Base-by-base conservation (phyloP, 2,888 invertebrate species). In the Sphaeridia pumilis region DNA sequence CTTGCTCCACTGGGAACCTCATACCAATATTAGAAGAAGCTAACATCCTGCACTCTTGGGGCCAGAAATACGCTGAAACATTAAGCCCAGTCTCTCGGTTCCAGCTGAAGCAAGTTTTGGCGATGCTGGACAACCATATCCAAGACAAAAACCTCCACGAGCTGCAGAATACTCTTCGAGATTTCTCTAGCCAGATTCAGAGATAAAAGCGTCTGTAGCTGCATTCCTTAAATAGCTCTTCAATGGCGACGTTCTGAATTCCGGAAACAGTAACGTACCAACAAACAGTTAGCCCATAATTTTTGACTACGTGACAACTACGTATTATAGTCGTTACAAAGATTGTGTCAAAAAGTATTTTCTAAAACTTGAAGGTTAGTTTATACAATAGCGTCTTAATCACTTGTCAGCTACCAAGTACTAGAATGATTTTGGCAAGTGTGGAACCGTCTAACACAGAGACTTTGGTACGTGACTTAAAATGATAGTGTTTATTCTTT, bases 1-100 rank as follows among this genome's bases (percentile, higher is more conserved):
- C 65, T 47, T 65, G 65, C 49, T 60, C 60, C 22, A 65, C 63
- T 36, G 65, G 63, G 41, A 65, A 65, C 58, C 57, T 65, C 50
- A 65, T 65, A 56, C 65, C 65, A 49, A 65, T 65, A 41, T 55
- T 65, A 31, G 65, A 65, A 54, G 65, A 65, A 58, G 65, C 65
- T 21, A 58, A 60, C 21, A 60, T 63, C 52, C 56, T 65, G 24
- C 60, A 63, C 47, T 41, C 57, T 22, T 65, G 65, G 65, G 65
- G 65, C 54, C 61, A 61, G 48, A 63, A 60, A 34, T 63, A 63
- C 46, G 63, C 65, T 4, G 65, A 65, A 46, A 61, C 63, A 17
- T 49, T 65, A 26, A 59, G 58, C 54, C 65, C 65, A 20, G 60
- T 65, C 14, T 49, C 61, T 12, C 54, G 64, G 46, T 64, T 64